These are phyloP conservation scores for Morpho deidamia DNA, from an alignment of 2,888 invertebrate genomes.

Conservation along the genomic window DNA sequence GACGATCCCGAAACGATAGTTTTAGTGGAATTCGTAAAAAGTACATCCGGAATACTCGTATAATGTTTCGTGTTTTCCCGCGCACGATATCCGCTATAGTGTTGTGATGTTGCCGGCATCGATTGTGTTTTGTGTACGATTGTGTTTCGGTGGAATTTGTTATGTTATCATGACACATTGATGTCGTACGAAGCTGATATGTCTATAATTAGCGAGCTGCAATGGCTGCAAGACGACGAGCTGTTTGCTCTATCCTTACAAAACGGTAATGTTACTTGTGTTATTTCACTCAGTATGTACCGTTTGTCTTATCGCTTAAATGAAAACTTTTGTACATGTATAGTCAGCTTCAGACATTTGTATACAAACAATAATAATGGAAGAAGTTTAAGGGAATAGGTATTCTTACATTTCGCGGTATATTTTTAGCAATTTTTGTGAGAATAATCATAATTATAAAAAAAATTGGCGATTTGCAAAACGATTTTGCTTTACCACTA, in stretches of 20 bases:
- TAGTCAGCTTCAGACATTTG: neutral
- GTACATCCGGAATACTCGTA: no score
- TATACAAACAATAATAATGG: neutral
- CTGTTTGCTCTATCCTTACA: conserved; percentile 70
- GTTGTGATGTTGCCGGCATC: conserved; percentile 48
- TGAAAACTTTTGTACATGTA: neutral
- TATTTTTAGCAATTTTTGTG: no score
- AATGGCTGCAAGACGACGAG: conserved; percentile 74
- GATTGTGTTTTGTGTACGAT: conserved; percentile 40
- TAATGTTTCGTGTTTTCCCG: conserved; percentile 42
- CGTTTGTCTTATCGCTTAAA: neutral
- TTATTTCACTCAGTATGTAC: neutral
- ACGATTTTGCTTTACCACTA: no score
- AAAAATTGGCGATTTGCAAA: no score
- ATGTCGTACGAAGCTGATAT: conserved; percentile 71
- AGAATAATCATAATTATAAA: no score
- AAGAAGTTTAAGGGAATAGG: no score
- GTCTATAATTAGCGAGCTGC: conserved; percentile 71
- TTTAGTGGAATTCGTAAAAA: no score
- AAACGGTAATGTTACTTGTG: conserved; percentile 51
- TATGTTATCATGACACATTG: conserved; percentile 60
- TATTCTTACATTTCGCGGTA: no score
- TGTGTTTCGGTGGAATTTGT: conserved; percentile 41
- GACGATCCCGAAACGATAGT: conserved; percentile 40
- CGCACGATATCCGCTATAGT: conserved; percentile 46